Base-by-base conservation (phyloP, 2,113 vertebrate genomes). In the Vimba vimba region DNA sequence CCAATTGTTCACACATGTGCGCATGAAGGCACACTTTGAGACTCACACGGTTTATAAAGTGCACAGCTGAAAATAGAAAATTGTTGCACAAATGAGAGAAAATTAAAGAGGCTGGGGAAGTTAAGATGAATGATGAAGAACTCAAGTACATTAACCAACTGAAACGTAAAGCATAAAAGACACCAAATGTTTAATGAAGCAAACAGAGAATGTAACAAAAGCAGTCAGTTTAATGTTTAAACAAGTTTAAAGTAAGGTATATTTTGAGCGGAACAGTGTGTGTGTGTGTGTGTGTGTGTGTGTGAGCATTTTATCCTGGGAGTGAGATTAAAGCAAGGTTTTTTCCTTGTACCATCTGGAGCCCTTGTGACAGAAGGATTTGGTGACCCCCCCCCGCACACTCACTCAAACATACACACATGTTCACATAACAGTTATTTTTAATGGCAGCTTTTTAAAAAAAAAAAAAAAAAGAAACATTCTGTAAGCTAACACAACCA, bases 321-420 rank as follows among this genome's bases (percentile, higher is more conserved):
- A 10, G n/a, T 76, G 59, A 83, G 82, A 85, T 79, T 85, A 85
- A 68, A 33, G 75, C 25, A 69, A 15, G 84, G 50, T n/a, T 86
- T 79, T 80, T 79, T 73, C 60, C 30, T 36, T 30, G 2, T 36
- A 39, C 77, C 68, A 82, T 76, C 78, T 81, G 82, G 25, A 76
- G 15, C 45, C 45, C 66, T 80, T 55, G 21, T 79, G 85, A 82
- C 57, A 62, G 43, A 52, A 86, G 50, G 27, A 55, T 55, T 50
- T n/a, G 27, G 60, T 73, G n/a, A 78, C 60, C 36, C 36, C 36
- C 36, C 33, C 71, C 4, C 73, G 0, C 69, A 36, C 78, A 74
- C 79, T 45, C 78, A 74, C 79, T 45, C 69, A 77, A 43, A 82
- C 4, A 3, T 15, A 9, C 68, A 69, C 50, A 74, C 62, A 75